phyloP scores from a whole-genome alignment of 2,888 invertebrate species.

The Chromoteleia sp. region DNA sequence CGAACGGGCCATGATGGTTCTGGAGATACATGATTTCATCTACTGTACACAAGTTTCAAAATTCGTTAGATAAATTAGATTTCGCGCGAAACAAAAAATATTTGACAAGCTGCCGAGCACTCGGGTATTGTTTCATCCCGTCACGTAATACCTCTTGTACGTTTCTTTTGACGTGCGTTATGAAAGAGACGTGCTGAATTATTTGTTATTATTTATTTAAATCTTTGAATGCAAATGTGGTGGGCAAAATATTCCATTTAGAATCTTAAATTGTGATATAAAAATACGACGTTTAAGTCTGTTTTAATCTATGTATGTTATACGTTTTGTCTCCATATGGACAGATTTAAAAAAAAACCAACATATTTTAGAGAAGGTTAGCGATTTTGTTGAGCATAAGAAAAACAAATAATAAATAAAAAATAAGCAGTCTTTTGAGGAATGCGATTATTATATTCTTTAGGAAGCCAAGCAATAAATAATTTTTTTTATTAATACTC shows the following conservation, averaged over 20 bases:
- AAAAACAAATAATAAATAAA: too few relatives aligned
- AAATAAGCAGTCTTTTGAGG: too few relatives aligned
- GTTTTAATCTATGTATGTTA: too few relatives aligned
- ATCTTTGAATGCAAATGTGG: background rate
- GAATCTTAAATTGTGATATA: too few relatives aligned
- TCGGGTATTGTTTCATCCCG: constrained; percentile 16
- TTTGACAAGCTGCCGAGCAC: constrained; percentile 29
- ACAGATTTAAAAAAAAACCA: too few relatives aligned
- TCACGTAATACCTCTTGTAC: constrained; percentile 39
- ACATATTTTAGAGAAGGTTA: too few relatives aligned
- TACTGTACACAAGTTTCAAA: constrained; percentile 45
- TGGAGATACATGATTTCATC: constrained; percentile 41
- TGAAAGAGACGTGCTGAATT: constrained; percentile 1
- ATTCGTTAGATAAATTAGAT: constrained; percentile 48
- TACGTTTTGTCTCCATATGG: too few relatives aligned
- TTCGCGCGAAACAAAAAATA: constrained; percentile 35
- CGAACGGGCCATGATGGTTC: constrained; percentile 20
- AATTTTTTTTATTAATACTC: too few relatives aligned
- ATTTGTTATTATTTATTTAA: constrained; percentile 17
- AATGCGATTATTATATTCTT: too few relatives aligned
- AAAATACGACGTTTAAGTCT: too few relatives aligned
- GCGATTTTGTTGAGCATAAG: too few relatives aligned
- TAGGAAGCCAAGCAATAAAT: too few relatives aligned
- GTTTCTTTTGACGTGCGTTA: background rate
- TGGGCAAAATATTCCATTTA: background rate